Percentiles rank a stretch among this genome's conserved stretches.
Evolutionary conservation across 64 coral and sea anemone species (phyloP).

Genomic region (Montipora sp.): DNA sequence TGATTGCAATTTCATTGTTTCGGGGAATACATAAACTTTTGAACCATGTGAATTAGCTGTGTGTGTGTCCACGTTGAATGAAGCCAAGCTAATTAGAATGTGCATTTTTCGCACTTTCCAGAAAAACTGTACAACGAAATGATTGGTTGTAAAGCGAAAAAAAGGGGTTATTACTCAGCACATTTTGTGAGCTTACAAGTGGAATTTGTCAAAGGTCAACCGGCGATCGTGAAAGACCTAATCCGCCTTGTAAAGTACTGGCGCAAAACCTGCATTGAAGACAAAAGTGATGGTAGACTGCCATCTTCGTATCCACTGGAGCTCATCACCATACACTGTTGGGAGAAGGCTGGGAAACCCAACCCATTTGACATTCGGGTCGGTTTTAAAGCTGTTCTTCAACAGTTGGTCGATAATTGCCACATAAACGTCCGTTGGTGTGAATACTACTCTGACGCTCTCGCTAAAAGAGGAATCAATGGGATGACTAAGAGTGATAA

Average conservation of each 20-base stretch:
- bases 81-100: neutral
- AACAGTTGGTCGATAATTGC: neutral
- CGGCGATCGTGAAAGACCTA: conserved; percentile 62
- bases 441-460: neutral
- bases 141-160: neutral
- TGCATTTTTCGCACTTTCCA: neutral
- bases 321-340: conserved; percentile 27
- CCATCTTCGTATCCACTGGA: conserved; percentile 51
- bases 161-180: conserved; percentile 25
- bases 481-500: neutral
- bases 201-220: conserved; percentile 53
- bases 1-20: neutral
- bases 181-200: conserved; percentile 54
- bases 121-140: conserved; percentile 18
- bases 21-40: neutral
- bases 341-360: neutral
- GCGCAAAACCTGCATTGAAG: conserved; percentile 48
- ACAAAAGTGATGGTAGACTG: neutral
- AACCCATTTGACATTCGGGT: neutral
- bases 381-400: neutral
- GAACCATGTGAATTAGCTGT: neutral
- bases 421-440: neutral
- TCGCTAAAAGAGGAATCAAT: neutral
- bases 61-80: neutral
- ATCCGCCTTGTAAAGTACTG: conserved; percentile 87